phyloP scores from a whole-genome alignment of 37 sponge, comb jelly and placozoan species.

The Theonella swinhoei region DNA sequence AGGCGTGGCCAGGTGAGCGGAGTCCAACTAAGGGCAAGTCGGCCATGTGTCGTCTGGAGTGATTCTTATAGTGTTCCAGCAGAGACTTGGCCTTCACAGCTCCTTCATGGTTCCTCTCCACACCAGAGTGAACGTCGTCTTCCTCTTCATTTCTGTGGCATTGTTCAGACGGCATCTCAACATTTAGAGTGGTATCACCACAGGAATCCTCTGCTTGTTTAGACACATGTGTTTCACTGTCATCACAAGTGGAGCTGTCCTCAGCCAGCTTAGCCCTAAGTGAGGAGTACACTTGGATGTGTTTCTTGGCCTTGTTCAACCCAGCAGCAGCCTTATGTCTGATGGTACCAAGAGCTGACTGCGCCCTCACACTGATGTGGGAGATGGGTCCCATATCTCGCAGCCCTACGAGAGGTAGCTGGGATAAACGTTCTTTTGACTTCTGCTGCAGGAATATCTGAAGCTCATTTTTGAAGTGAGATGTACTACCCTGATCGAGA shows the following conservation, averaged over 20 bases:
- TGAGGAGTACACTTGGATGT: not conserved
- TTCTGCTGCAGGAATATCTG: not conserved
- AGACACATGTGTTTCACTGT: not conserved
- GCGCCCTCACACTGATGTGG: not conserved
- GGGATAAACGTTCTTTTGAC: not conserved
- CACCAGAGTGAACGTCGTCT: no score
- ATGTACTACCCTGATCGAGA: not conserved
- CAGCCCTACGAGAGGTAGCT: not conserved
- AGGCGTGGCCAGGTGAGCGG: not conserved
- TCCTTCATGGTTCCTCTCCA: no score
- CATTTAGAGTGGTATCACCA: no score
- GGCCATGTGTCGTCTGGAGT: not conserved
- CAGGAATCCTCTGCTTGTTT: no score
- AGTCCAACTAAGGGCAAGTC: not conserved
- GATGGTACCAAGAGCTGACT: not conserved
- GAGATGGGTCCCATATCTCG: not conserved
- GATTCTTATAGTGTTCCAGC: not conserved
- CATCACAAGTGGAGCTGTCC: not conserved
- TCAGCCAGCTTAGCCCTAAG: not conserved
- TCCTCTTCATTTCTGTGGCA: no score
- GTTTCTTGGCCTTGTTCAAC: not conserved
- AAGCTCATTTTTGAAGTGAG: not conserved
- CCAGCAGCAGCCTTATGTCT: not conserved
- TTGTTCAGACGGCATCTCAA: no score
- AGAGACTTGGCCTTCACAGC: not conserved